Evolutionary conservation across 2,113 vertebrate genomes (phyloP).

Genomic region (Corythoichthys intestinalis): DNA sequence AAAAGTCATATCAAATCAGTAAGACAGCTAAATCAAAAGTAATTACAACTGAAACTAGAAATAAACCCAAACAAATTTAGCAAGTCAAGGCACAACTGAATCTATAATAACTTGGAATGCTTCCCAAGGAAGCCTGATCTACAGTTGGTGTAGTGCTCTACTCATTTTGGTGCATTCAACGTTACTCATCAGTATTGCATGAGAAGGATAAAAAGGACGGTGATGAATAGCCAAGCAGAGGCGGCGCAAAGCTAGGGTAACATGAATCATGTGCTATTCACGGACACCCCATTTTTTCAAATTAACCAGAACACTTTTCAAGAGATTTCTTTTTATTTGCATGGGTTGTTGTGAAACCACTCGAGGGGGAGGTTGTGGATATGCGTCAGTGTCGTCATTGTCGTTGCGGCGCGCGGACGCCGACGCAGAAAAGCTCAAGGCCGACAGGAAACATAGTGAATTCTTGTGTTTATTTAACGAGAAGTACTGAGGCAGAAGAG

Average conservation of each 20-base stretch:
- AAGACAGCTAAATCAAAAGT: too few species aligned
- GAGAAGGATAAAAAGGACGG: not conserved
- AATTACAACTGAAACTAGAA: too few species aligned
- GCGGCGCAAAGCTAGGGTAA: not conserved
- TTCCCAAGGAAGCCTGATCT: not conserved
- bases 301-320: not conserved
- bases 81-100: not conserved
- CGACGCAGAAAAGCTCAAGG: constrained; percentile 3
- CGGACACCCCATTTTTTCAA: not conserved
- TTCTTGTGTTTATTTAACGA: constrained; percentile 1
- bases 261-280: not conserved
- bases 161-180: not conserved
- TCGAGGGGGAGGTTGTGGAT: not conserved
- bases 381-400: not conserved
- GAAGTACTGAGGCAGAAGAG: not conserved
- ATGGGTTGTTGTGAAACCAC: not conserved
- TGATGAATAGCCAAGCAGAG: not conserved
- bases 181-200: not conserved
- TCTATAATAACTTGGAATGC: not conserved
- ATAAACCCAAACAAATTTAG: not conserved
- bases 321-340: not conserved
- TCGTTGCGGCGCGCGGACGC: not conserved
- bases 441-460: not conserved
- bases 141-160: not conserved
- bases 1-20: too few species aligned